Conservation (phyloP, 2,797 vertebrate species). For the Falco naumanni region DNA sequence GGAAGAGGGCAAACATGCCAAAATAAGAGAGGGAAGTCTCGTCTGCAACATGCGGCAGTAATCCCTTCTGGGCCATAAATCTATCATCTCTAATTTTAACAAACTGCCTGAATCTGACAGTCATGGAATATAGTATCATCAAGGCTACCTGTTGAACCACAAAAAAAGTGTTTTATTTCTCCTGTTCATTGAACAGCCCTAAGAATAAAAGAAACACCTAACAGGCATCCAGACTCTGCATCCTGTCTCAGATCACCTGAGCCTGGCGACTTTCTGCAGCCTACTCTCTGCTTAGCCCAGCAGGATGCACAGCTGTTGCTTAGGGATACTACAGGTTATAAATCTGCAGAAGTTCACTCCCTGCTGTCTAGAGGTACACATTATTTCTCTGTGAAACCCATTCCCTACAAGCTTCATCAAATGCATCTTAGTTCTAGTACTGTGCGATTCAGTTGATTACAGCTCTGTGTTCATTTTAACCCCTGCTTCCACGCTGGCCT, state of each 20-base stretch:
- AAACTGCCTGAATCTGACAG: background rate
- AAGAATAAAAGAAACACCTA: background rate
- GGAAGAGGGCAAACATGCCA: background rate
- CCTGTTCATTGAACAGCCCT: background rate
- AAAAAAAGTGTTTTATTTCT: background rate
- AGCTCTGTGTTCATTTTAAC: background rate
- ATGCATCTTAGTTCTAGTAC: background rate
- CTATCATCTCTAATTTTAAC: conserved; percentile 27
- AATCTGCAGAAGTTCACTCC: background rate
- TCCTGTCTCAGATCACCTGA: background rate
- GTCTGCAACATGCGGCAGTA: background rate
- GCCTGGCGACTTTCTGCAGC: background rate
- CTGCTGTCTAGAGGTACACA: background rate
- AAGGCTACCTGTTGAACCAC: background rate
- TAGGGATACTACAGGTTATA: background rate
- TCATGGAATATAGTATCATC: background rate
- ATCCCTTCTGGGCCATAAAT: background rate
- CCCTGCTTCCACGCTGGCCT: background rate
- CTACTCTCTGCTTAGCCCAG: background rate
- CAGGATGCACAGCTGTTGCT: background rate
- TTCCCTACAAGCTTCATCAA: background rate
- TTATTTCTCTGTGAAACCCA: background rate
- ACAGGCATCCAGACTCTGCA: background rate
- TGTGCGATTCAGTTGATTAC: background rate
- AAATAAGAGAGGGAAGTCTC: background rate